Conservation (phyloP, 2,888 invertebrate species). For the Abrostola triplasia region DNA sequence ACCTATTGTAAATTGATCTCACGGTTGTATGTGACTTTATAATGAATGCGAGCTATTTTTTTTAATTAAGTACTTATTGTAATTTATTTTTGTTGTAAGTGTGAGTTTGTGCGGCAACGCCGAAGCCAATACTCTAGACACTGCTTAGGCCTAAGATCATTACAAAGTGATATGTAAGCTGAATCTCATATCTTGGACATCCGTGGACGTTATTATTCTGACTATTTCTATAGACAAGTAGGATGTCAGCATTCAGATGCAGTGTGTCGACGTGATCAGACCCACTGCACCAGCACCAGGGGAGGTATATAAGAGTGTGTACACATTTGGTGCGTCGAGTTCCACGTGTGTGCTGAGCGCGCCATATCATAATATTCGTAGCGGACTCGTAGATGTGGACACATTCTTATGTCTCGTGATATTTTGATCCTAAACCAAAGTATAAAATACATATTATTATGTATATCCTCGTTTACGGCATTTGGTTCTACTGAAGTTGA, state of each 20-base stretch:
- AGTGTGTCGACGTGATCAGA: too few relatives aligned
- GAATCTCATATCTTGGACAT: background rate
- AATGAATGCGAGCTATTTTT: background rate
- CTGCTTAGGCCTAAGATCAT: background rate
- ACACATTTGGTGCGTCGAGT: too few relatives aligned
- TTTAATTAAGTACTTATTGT: background rate
- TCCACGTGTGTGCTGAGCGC: too few relatives aligned
- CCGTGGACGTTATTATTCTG: background rate
- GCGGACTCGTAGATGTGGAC: too few relatives aligned
- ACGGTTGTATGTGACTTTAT: background rate
- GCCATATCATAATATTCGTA: too few relatives aligned
- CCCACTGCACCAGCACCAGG: too few relatives aligned
- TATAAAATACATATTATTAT: background rate
- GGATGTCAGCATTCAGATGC: background rate
- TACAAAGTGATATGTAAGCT: background rate
- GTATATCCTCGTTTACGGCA: background rate
- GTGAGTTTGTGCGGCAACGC: background rate
- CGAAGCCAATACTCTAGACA: slow-evolving; percentile 27
- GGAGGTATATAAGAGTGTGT: too few relatives aligned
- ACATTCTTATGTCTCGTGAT: too few relatives aligned
- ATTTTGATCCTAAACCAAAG: background rate
- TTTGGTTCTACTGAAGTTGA: background rate
- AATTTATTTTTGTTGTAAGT: background rate
- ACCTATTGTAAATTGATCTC: background rate
- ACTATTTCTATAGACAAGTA: background rate